Base-by-base conservation (phyloP, 2,797 vertebrate genomes). In the Artibeus jamaicensis region DNA sequence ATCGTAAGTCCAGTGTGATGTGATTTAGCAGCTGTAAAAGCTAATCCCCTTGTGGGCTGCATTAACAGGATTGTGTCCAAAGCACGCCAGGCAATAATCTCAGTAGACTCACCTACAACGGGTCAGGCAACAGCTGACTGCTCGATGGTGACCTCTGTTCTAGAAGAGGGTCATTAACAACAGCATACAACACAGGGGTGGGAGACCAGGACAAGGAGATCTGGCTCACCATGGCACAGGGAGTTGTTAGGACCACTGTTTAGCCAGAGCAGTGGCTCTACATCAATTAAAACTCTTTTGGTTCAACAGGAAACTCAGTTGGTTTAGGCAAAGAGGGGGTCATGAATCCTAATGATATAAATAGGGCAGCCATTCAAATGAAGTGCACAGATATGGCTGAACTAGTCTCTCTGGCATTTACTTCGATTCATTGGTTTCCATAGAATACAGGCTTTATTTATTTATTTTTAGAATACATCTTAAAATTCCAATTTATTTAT, bases 361-460 rank as follows among this genome's bases (percentile, higher is more conserved):
- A 90, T 26, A 76, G 57, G 42, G 21, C 50, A 83, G 32, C 57
- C 42, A 24, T 85, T 81, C 76, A 76, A 65, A 82, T 53, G 44
- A 93, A 86, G 18, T 3, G 9, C 18, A 5, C 0, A 18, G 77
- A 53, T 76, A 83, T 8, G 9, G 32, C 65, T 44, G 22, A 71
- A 34, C 32, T 24, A 37, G 50, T 76, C 81, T 84, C 84, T 84
- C 50, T 73, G 22, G 50, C 86, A 70, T 77, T 86, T 46, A n/a
- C n/a, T 93, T 46, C 44, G 53, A 91, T 86, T 91, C 91, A 84
- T 89, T 77, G 79, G 76, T 94, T 93, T 86, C 91, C 89, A 92
- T 10, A 89, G 76, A 79, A 74, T 37, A 24, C 50, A 21, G 29
- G 53, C 68, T 92, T 37, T 9, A 39, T 55, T 55, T 50, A 22